Evolutionary conservation across 1,140 invertebrate species (phyloP), one percentile per base, ranked within the genome.

Genomic region (Odontomachus brunneus): DNA sequence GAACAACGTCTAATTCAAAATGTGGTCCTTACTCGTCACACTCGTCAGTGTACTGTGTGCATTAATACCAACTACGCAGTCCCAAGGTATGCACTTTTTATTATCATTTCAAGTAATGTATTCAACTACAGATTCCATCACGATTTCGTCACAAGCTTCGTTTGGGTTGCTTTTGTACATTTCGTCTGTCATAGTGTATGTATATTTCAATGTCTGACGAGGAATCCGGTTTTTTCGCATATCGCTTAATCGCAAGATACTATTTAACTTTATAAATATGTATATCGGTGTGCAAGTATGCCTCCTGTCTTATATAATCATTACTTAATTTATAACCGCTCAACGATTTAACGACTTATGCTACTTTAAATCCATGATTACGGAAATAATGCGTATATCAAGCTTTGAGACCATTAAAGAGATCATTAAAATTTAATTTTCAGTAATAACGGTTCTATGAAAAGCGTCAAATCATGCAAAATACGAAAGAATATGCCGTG

Each of bases 21-120:
- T 87, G 85, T 19, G 57, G 62, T 48, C 63, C 29, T 0, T 5
- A 17, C n/a, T 26, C 59, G 15, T 78, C 38, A 33, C 12, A 24
- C 22, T 83, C 67, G 55, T 87, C 33, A 17, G 49, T 22, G 19
- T 84, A 0, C 49, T 87, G 19, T 72, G 55, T 38, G 22, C 65
- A 48, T 14, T 78, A 19, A 60, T 72, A 29, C 67, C 53, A 44
- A 19, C 72, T 33, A 71, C 65, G 11, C 55, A 71, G 1, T 86
- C 85, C 74, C 73, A 87, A 87, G 86, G 86, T 87, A 80, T 59
- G 86, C 9, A 12, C 3, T 78, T 80, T n/a, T 14, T 76, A 73
- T 83, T n/a, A 55, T 2, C 14, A 49, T 60, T 78, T 63, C n/a
- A 0, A 22, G 7, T 7, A 22, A 29, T 19, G 51, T 19, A 55